Conservation (phyloP, 2,797 vertebrate genomes). For the Lagorchestes hirsutus region DNA sequence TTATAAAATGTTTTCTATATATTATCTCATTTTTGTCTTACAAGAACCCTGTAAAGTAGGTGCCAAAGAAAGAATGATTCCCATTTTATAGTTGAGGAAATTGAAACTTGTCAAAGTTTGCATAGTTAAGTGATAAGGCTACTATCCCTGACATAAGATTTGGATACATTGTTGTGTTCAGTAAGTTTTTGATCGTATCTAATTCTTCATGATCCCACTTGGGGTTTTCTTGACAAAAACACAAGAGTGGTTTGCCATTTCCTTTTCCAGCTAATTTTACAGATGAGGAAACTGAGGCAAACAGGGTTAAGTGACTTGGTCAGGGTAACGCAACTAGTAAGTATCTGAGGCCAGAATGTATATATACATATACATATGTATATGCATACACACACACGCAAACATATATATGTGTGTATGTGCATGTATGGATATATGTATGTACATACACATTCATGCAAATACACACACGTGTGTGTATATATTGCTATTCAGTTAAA, state of each 20-base stretch:
- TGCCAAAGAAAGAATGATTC: neutral
- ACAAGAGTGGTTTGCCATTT: neutral
- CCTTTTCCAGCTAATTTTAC: neutral
- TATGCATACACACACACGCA: too few relatives aligned
- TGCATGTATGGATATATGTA: too few relatives aligned
- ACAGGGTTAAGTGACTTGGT: neutral
- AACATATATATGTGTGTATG: too few relatives aligned
- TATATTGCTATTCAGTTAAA: neutral
- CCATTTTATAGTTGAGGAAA: neutral
- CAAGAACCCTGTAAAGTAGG: neutral
- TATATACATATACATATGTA: neutral
- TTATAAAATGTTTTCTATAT: neutral
- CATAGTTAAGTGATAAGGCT: neutral
- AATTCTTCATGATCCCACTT: neutral
- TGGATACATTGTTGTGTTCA: neutral
- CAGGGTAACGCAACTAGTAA: neutral
- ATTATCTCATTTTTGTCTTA: neutral
- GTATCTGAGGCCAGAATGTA: neutral
- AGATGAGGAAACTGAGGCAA: neutral
- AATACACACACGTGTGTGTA: neutral
- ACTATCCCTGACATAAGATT: neutral
- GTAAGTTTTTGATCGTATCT: neutral
- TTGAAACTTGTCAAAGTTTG: neutral
- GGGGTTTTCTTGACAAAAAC: neutral
- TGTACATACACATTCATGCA: too few relatives aligned